Conservation (phyloP, 2,113 vertebrate species). For the Holacanthus passer region DNA sequence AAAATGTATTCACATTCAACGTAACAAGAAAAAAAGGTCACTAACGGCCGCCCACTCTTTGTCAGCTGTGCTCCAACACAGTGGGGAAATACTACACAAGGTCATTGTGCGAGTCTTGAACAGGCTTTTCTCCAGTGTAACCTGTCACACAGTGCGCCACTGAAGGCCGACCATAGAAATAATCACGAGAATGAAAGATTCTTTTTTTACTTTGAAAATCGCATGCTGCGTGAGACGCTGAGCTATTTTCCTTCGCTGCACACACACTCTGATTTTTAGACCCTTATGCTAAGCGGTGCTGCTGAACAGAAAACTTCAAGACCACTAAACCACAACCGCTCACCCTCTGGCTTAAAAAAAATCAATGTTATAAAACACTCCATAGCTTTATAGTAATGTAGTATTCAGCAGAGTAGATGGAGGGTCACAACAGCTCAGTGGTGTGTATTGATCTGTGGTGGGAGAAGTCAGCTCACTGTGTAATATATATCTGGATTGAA, state of each 20-base stretch:
- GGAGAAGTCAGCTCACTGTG: neutral
- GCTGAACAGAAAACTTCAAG: constrained; percentile 13
- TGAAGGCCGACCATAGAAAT: neutral
- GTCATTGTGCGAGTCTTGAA: neutral
- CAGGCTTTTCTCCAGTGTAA: neutral
- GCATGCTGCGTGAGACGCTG: neutral
- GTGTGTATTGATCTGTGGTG: neutral
- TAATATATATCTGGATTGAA: neutral
- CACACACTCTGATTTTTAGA: neutral
- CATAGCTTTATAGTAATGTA: constrained; percentile 5
- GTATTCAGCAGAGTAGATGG: neutral
- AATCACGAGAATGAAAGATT: neutral
- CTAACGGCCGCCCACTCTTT: no score
- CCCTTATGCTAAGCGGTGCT: neutral
- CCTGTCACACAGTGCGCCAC: neutral
- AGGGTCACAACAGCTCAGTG: constrained; percentile 7
- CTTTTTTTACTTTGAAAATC: no score
- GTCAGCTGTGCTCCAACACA: no score
- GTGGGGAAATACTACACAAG: neutral
- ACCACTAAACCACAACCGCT: neutral
- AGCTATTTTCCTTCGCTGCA: neutral
- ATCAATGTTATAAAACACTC: constrained; percentile 13
- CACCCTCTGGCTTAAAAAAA: neutral
- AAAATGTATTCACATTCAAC: no score
- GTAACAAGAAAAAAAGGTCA: no score